These are phyloP conservation scores for Pseudolaguvia tuberculata DNA, from an alignment of 2,113 vertebrate species.

Conservation along the genomic window DNA sequence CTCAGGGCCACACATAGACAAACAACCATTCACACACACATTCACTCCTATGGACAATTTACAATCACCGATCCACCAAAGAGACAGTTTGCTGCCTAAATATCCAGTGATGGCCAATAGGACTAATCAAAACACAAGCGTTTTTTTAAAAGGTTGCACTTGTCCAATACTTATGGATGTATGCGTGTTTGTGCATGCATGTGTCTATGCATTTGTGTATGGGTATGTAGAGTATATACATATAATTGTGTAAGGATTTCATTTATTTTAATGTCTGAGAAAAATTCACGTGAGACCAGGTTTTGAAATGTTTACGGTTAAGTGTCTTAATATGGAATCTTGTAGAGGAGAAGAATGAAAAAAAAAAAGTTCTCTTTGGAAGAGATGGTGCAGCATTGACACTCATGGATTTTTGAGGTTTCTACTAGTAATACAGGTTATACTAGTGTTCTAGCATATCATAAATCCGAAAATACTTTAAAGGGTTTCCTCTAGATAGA, in stretches of 20 bases:
- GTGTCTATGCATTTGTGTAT: neutral
- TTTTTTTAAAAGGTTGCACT: neutral
- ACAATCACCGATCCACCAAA: no score
- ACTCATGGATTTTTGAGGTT: neutral
- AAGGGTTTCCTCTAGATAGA: neutral
- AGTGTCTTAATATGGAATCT: neutral
- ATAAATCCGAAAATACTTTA: neutral
- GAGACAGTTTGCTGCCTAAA: constrained; percentile 2
- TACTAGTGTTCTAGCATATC: neutral
- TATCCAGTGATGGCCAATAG: neutral
- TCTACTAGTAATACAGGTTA: neutral
- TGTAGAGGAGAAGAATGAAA: neutral
- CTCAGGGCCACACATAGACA: no score
- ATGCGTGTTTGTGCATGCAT: neutral
- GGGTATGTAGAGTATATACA: neutral
- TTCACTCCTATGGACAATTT: no score
- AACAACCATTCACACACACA: no score
- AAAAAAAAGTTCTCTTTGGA: neutral
- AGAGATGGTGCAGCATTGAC: neutral
- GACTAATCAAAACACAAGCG: neutral
- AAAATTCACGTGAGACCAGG: neutral
- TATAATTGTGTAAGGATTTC: neutral
- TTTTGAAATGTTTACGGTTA: no score
- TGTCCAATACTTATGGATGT: neutral
- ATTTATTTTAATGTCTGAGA: neutral